These are phyloP conservation scores for Lydus trimaculatus DNA, from an alignment of 2,888 invertebrate species.

Conservation along the genomic window DNA sequence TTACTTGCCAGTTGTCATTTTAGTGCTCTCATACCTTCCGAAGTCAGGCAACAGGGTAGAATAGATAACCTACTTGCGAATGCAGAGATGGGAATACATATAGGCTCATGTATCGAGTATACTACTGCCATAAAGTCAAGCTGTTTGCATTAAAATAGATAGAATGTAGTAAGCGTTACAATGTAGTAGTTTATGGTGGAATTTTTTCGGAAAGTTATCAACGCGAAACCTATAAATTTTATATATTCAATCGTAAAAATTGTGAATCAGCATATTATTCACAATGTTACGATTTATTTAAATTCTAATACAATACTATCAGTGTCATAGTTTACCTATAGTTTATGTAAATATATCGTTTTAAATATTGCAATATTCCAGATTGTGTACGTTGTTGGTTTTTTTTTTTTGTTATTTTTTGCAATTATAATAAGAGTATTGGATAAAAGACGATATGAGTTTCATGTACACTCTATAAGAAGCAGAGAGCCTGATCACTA, in stretches of 20 bases:
- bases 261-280: slow-evolving; percentile 13
- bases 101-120: too few species aligned
- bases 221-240: slow-evolving; percentile 8
- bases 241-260: slow-evolving; percentile 16
- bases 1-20: too few species aligned
- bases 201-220: not conserved
- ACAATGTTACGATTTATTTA: slow-evolving; percentile 20
- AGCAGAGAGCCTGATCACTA: slow-evolving; percentile 19
- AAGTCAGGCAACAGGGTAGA: too few species aligned
- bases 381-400: slow-evolving; percentile 28
- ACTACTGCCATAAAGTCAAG: too few species aligned
- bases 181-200: not conserved
- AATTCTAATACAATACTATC: slow-evolving; percentile 32
- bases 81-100: too few species aligned
- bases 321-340: slow-evolving; percentile 27
- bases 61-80: too few species aligned
- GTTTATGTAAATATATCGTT: slow-evolving; percentile 29
- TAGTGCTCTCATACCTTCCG: too few species aligned
- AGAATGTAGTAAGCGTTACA: not conserved
- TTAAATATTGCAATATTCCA: slow-evolving; percentile 29
- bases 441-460: slow-evolving; percentile 23
- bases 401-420: too few species aligned
- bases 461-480: slow-evolving; percentile 7
- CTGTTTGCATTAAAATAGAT: not conserved
- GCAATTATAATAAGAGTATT: slow-evolving; percentile 31